A percentile compares a stretch with the other conserved stretches of the same genome.
Conservation (phyloP, 2,888 invertebrate species). For the Drosophila putrida region DNA sequence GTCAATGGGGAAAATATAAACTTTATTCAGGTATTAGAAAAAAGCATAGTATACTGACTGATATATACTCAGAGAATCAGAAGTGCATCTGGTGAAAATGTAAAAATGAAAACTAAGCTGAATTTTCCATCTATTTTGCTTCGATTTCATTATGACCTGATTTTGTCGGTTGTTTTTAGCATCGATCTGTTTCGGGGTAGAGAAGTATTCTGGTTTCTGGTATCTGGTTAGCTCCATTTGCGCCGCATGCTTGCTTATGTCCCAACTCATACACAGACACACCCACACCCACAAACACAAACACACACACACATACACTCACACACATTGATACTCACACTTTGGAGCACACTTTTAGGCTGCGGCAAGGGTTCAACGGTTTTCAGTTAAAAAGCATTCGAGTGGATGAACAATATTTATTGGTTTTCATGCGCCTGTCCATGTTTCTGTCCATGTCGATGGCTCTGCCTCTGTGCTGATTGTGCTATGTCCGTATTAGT, state of each 20-base stretch:
- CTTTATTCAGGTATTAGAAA: slow-evolving; percentile 12
- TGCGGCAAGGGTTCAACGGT: slow-evolving; percentile 74
- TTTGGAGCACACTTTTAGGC: slow-evolving; percentile 42
- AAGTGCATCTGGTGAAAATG: slow-evolving; percentile 51
- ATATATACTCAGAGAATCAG: background rate
- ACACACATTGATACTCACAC: slow-evolving; percentile 16
- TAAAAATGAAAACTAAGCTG: background rate
- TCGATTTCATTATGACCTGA: slow-evolving; percentile 1
- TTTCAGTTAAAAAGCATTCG: slow-evolving; percentile 79
- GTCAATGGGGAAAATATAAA: slow-evolving; percentile 12
- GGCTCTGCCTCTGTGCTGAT: slow-evolving; percentile 20
- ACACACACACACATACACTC: slow-evolving; percentile 8
- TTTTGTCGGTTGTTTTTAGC: slow-evolving; percentile 31
- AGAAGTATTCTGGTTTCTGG: slow-evolving; percentile 11
- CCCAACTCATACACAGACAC: slow-evolving; percentile 17
- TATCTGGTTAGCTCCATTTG: slow-evolving; percentile 18
- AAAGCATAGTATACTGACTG: slow-evolving; percentile 12
- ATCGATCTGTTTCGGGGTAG: slow-evolving; percentile 48
- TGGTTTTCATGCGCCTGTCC: slow-evolving; percentile 72
- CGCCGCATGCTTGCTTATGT: slow-evolving; percentile 27
- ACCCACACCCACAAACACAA: slow-evolving; percentile 7
- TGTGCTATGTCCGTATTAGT: background rate
- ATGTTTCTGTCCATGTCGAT: slow-evolving; percentile 26
- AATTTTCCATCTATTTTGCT: background rate
- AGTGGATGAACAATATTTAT: slow-evolving; percentile 83